A percentile compares a stretch with the other conserved stretches of the same genome.
These are phyloP conservation scores for Sphecodes monilicornis DNA, from an alignment of 2,888 invertebrate species.

Conservation along the genomic window DNA sequence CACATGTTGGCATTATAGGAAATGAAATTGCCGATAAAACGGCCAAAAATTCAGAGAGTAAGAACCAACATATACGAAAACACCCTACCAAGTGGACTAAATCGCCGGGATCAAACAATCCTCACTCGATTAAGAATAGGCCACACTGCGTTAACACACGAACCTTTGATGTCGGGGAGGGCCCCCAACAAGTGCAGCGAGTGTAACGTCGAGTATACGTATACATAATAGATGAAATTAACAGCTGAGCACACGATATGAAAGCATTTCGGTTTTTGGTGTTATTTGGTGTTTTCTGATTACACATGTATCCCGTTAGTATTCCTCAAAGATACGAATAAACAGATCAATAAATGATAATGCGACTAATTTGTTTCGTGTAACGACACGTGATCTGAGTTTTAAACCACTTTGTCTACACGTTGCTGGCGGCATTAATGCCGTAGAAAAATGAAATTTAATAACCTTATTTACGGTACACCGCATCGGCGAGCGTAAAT, in stretches of 20 bases:
- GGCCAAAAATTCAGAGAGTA: too few relatives aligned
- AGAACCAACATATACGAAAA: too few relatives aligned
- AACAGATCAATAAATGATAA: constrained; percentile 4
- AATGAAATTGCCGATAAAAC: too few relatives aligned
- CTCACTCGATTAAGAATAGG: too few relatives aligned
- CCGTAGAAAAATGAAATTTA: constrained; percentile 6
- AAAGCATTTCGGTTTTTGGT: neutral
- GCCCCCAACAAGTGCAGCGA: too few relatives aligned
- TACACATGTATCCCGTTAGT: neutral
- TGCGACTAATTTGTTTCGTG: neutral
- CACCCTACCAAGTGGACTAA: too few relatives aligned
- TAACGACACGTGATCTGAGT: neutral
- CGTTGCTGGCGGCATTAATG: neutral
- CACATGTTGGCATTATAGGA: too few relatives aligned
- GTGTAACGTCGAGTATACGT: too few relatives aligned
- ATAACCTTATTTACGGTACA: constrained; percentile 39
- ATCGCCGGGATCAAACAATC: too few relatives aligned
- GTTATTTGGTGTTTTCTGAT: too few relatives aligned
- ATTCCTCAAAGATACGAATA: neutral
- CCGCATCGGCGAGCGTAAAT: constrained; percentile 18
- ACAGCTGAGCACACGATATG: neutral
- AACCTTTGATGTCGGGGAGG: too few relatives aligned
- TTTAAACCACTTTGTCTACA: neutral
- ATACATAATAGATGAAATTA: neutral
- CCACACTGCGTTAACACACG: too few relatives aligned